phyloP scores from a whole-genome alignment of 2,888 invertebrate species.

The Nymphalis c-album region DNA sequence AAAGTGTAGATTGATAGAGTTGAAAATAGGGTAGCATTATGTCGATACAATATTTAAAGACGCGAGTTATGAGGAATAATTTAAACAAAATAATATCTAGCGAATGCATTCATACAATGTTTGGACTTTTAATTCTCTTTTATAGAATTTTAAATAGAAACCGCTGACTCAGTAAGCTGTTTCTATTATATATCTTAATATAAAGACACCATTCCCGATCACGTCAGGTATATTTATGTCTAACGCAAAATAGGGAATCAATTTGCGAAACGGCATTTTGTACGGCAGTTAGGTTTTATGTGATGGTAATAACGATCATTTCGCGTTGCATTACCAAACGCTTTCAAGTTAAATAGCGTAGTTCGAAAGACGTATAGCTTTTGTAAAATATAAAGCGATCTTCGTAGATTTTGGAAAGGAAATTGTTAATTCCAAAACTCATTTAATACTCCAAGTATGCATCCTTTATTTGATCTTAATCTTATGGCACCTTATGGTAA shows the following conservation, averaged over 20 bases:
- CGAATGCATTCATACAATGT: no score
- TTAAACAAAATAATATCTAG: no score
- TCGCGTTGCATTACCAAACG: not conserved
- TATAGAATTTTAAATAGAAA: no score
- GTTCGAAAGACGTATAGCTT: not conserved
- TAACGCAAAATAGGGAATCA: slow-evolving; percentile 13
- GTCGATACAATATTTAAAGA: no score
- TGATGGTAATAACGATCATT: slow-evolving; percentile 7
- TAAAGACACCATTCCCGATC: slow-evolving; percentile 10
- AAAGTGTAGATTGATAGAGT: no score
- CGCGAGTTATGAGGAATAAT: no score
- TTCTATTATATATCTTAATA: slow-evolving; percentile 8
- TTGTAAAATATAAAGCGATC: not conserved
- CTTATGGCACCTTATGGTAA: no score
- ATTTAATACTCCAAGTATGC: not conserved
- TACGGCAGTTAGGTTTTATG: slow-evolving; percentile 8
- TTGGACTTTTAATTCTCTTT: no score
- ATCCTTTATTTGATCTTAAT: no score
- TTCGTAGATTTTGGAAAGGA: not conserved
- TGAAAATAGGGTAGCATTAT: no score
- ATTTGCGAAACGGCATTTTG: slow-evolving; percentile 12
- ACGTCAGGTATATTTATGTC: slow-evolving; percentile 20
- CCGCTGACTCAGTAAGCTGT: not conserved
- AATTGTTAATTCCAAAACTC: not conserved
- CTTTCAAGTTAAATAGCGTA: not conserved